A percentile compares a stretch with the other conserved stretches of the same genome.
Conservation (phyloP, 2,113 vertebrate species). For the Phaethornis superciliosus region DNA sequence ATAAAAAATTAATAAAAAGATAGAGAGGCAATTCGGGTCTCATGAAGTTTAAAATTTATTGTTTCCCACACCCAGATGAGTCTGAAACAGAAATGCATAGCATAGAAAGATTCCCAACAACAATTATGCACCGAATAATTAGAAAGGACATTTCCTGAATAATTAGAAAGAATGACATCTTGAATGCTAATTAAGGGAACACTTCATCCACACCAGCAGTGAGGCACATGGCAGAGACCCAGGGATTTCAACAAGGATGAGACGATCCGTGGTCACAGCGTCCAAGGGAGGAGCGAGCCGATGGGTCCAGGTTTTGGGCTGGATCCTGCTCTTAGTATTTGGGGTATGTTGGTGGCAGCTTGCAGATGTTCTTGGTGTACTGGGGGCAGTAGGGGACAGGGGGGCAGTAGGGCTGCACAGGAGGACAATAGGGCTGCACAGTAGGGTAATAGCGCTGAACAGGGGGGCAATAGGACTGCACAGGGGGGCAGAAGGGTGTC, state of each 20-base stretch:
- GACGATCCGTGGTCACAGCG: fast-evolving
- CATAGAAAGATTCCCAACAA: background rate
- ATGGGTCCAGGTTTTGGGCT: fast-evolving
- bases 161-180: background rate
- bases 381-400: background rate
- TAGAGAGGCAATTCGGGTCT: background rate
- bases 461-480: background rate
- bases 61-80: conserved; percentile 4
- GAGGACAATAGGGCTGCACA: background rate
- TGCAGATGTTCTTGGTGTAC: conserved; percentile 10
- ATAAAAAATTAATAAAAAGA: background rate
- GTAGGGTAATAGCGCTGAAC: background rate
- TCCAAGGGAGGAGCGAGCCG: background rate
- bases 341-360: fast-evolving
- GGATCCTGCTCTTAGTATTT: background rate
- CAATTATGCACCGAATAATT: background rate
- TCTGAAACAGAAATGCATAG: background rate
- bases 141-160: background rate
- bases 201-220: background rate
- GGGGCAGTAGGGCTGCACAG: background rate
- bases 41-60: conserved; percentile 39
- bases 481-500: background rate
- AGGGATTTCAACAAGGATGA: background rate
- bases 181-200: background rate
- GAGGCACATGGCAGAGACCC: background rate